phyloP scores from a whole-genome alignment of 2,888 invertebrate species.

The Drosophila mayaguana region DNA sequence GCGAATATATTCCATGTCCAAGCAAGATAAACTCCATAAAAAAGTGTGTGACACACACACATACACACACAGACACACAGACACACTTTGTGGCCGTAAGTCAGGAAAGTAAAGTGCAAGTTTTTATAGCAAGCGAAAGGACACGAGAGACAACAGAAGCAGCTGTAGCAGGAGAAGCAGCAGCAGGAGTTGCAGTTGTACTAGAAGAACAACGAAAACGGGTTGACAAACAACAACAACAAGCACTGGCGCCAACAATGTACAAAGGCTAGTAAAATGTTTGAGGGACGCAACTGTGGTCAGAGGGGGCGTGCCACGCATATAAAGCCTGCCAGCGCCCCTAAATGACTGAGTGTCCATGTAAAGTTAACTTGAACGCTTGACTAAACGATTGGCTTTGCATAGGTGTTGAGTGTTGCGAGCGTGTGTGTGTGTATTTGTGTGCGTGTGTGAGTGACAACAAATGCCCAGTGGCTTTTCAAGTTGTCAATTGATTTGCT shows the following conservation, averaged over 20 bases:
- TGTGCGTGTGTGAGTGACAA: conserved; percentile 5
- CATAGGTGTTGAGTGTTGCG: background rate
- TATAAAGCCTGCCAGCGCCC: background rate
- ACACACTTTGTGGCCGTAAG: conserved; percentile 20
- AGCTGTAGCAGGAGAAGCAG: background rate
- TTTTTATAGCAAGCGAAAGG: conserved; percentile 45
- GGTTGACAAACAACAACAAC: conserved; percentile 16
- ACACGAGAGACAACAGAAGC: conserved; percentile 18
- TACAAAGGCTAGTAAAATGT: conserved; percentile 16
- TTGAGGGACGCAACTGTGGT: background rate
- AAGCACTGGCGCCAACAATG: conserved; percentile 27
- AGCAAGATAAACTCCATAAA: conserved; percentile 20
- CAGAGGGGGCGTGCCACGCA: background rate
- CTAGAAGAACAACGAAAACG: conserved; percentile 1
- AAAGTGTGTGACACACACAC: conserved; percentile 34
- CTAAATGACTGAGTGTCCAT: conserved; percentile 34
- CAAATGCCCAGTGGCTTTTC: conserved; percentile 63
- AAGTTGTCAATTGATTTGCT: conserved; percentile 68
- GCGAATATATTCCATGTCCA: conserved; percentile 2
- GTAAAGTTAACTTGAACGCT: conserved; percentile 40
- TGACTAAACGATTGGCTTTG: conserved; percentile 46
- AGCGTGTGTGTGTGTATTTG: background rate
- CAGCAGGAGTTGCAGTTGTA: background rate
- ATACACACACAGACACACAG: too few species aligned
- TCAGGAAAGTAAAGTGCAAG: conserved; percentile 45